Evolutionary conservation across 2,113 vertebrate genomes (phyloP), one percentile per base, ranked within the genome.

Genomic region (Glaucidium brasilianum): DNA sequence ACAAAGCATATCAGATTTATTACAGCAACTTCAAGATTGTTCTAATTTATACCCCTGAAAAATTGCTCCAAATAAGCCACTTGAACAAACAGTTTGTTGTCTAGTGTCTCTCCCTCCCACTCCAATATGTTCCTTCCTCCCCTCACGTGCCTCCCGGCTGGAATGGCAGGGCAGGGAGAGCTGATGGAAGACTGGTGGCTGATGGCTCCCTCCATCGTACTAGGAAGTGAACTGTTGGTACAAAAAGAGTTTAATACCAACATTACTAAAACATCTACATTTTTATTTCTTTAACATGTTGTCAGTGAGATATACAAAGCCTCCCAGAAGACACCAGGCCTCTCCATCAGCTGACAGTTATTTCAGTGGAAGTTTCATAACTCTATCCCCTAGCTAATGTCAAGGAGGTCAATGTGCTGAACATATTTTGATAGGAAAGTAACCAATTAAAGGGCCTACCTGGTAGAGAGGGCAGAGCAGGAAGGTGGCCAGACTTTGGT

Each of bases 61-160:
- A 78, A 74, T 16, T 34, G 10, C 35, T 85, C 71, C 75, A 45
- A 67, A 73, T 26, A 78, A 94, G 56, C 16, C 39, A 45, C 69
- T 67, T 39, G 63, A 64, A 73, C 49, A 53, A 88, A 43, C 71
- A 69, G 12, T 79, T 83, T 90, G 71, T 87, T 87, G 21, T 37
- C 12, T 66, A 47, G 8, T 75, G 71, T 72, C 47, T 81, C 13
- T 59, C 55, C n/a, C 32, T 91, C 55, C 52, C 67, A 63, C 80
- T 72, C 53, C 69, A 81, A 2, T 21, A 55, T 34, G 34, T 52
- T 84, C 47, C 43, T 58, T 52, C 56, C 23, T 45, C 47, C 23
- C 6, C 73, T 26, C 26, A 14, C 43, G 5, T 45, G 47, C 22
- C 32, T 63, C 18, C 56, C 50, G 69, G 41, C n/a, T 0, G 0